Conservation (phyloP, 2,888 invertebrate genomes). For the Alentia gelatinosa region DNA sequence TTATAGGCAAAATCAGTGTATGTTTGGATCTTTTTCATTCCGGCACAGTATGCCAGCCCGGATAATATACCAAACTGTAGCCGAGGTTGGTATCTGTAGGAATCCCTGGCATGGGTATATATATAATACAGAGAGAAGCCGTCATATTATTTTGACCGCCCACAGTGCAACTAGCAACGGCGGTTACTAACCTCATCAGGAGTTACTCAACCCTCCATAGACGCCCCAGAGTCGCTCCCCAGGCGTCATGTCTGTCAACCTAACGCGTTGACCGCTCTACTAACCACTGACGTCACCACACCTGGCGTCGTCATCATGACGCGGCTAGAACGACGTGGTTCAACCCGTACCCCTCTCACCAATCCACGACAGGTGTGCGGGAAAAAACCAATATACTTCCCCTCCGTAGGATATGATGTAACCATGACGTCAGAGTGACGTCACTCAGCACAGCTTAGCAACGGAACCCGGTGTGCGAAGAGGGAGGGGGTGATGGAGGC, state of each 20-base stretch:
- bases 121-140: too few relatives aligned
- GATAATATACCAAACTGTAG: too few relatives aligned
- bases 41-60: too few relatives aligned
- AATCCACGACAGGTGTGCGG: slow-evolving; percentile 13
- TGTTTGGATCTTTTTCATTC: too few relatives aligned
- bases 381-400: slow-evolving; percentile 24
- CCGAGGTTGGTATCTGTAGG: too few relatives aligned
- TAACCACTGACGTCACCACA: neutral
- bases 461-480: neutral
- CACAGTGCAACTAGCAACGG: too few relatives aligned
- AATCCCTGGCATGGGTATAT: too few relatives aligned
- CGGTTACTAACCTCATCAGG: neutral
- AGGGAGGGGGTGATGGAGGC: neutral
- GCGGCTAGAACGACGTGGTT: neutral
- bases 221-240: neutral
- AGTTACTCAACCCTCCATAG: neutral
- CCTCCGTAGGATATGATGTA: neutral
- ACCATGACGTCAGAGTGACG: slow-evolving; percentile 11
- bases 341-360: neutral
- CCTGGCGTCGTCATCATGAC: neutral
- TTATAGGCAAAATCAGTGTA: too few relatives aligned
- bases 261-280: neutral
- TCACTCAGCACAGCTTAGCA: neutral
- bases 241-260: neutral
- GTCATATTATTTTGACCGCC: too few relatives aligned